Conservation (phyloP, 2,797 vertebrate species). For the Silurus aristotelis region DNA sequence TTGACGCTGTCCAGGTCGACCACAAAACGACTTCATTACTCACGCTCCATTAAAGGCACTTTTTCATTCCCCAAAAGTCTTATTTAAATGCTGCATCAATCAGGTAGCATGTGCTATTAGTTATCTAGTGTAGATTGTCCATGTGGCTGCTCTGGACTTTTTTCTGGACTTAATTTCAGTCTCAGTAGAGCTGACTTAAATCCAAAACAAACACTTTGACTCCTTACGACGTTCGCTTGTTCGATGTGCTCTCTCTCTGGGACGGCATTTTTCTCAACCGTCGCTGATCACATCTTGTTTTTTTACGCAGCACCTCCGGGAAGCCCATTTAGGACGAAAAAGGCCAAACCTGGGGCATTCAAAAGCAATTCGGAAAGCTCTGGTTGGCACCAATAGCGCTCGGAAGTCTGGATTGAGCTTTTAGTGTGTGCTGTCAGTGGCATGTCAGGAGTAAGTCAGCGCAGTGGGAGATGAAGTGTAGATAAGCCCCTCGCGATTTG, state of each 20-base stretch:
- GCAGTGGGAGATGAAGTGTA: slow-evolving; percentile 39
- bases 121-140: slow-evolving; percentile 24
- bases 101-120: slow-evolving; percentile 27
- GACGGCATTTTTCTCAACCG: slow-evolving; percentile 61
- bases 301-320: slow-evolving; percentile 51
- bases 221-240: slow-evolving; percentile 11
- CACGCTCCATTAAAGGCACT: not conserved
- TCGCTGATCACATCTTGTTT: slow-evolving; percentile 60
- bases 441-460: slow-evolving; percentile 42
- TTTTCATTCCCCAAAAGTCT: slow-evolving; percentile 23
- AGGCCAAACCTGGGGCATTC: slow-evolving; percentile 10
- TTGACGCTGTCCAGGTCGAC: slow-evolving; percentile 30
- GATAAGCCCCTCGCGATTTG: slow-evolving; percentile 41
- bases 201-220: slow-evolving; percentile 55
- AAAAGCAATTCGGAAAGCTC: slow-evolving; percentile 14
- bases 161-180: slow-evolving; percentile 24
- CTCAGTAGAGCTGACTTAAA: slow-evolving; percentile 16
- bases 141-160: slow-evolving; percentile 22
- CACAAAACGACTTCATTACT: not conserved
- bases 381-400: not conserved
- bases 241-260: slow-evolving; percentile 52
- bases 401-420: not conserved
- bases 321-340: slow-evolving; percentile 41
- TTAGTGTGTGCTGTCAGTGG: slow-evolving; percentile 40
- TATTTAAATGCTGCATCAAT: slow-evolving; percentile 33